These are phyloP conservation scores for Morpho achilles DNA, from an alignment of 2,888 invertebrate genomes.

Conservation along the genomic window DNA sequence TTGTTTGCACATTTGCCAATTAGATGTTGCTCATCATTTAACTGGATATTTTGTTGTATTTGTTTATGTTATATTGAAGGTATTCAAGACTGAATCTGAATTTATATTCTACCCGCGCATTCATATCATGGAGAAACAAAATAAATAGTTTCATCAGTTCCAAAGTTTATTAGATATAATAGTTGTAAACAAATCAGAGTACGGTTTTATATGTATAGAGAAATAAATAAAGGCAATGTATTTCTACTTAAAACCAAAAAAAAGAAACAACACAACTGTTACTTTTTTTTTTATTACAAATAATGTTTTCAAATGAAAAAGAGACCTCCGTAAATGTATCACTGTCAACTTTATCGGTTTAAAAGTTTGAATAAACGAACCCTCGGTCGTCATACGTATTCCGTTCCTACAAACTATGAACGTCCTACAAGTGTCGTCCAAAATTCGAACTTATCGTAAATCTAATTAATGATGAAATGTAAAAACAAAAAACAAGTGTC, in stretches of 20 bases:
- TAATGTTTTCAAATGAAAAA: slow-evolving; percentile 17
- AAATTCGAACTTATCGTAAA: slow-evolving; percentile 27
- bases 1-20: too few relatives aligned
- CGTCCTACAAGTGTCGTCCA: slow-evolving; percentile 31
- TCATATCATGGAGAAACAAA: slow-evolving; percentile 18
- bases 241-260: slow-evolving; percentile 24
- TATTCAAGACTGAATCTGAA: background rate
- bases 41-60: too few relatives aligned
- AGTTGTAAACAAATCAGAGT: slow-evolving; percentile 27
- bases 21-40: too few relatives aligned
- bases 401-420: slow-evolving; percentile 30
- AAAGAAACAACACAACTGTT: slow-evolving; percentile 23
- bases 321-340: slow-evolving; percentile 20
- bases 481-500: slow-evolving; percentile 28
- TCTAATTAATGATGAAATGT: slow-evolving; percentile 26
- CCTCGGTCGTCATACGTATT: slow-evolving; percentile 23
- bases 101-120: slow-evolving; percentile 18
- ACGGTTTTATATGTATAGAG: slow-evolving; percentile 24
- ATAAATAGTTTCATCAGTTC: slow-evolving; percentile 25
- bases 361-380: slow-evolving; percentile 26
- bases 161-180: slow-evolving; percentile 28
- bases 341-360: slow-evolving; percentile 29
- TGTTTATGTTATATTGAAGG: too few relatives aligned
- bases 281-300: slow-evolving; percentile 22
- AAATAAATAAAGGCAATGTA: slow-evolving; percentile 28